These are phyloP conservation scores for Neoscelio sp. DNA, from an alignment of 2,888 invertebrate genomes.

Conservation along the genomic window DNA sequence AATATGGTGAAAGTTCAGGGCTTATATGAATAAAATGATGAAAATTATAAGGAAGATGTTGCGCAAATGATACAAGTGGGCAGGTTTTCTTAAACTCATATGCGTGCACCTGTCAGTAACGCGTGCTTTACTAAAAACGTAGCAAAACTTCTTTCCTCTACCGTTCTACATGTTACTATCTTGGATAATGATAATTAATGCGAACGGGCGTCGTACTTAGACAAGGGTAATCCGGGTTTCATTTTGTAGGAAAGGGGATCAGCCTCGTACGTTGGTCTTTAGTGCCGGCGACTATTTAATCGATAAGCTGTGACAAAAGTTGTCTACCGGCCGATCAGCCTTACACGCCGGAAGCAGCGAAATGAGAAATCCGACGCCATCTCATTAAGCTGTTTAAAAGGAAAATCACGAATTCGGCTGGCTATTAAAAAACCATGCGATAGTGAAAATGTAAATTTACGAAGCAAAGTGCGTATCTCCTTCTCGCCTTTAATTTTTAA, in stretches of 20 bases:
- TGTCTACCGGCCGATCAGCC: constrained; percentile 2
- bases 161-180: constrained; percentile 53
- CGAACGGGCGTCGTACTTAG: constrained; percentile 47
- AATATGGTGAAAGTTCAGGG: no score
- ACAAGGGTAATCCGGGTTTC: constrained; percentile 60
- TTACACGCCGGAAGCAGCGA: constrained; percentile 2
- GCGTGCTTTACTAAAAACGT: constrained; percentile 40
- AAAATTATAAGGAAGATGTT: constrained; percentile 8
- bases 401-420: not conserved
- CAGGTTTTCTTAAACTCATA: constrained; percentile 21
- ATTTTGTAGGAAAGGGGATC: constrained; percentile 54
- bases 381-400: constrained; percentile 17
- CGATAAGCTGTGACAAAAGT: constrained; percentile 54
- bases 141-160: constrained; percentile 53
- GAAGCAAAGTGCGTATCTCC: not conserved
- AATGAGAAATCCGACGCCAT: constrained; percentile 47
- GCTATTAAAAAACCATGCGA: constrained; percentile 23
- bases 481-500: not conserved
- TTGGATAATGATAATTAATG: constrained; percentile 66
- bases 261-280: constrained; percentile 48
- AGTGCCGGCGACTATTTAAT: constrained; percentile 18
- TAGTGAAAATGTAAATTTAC: constrained; percentile 22
- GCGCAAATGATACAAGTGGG: constrained; percentile 9
- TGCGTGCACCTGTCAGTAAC: constrained; percentile 12
- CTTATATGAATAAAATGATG: constrained; percentile 11